Base-by-base conservation (phyloP, 1,140 invertebrate genomes). In the Ips typographus region DNA sequence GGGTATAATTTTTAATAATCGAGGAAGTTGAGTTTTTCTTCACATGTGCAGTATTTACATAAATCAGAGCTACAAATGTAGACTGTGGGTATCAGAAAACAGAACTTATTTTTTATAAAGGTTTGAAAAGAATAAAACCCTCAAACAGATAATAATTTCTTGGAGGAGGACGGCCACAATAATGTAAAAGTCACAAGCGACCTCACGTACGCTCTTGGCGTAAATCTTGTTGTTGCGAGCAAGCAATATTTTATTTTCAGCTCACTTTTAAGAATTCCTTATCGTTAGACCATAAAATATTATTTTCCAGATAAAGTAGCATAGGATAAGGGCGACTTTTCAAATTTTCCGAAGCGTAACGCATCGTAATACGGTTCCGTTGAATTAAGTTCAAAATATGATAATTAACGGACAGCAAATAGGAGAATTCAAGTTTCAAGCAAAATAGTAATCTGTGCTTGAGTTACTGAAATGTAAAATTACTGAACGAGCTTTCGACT, bases 141-240 rank as follows among this genome's bases (percentile, higher is more conserved):
- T 61, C 59, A 61, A 61, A 61, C 41, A 59, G 57, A 47, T 61
- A 61, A 61, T 61, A 47, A 47, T n/a, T 38, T n/a, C 7, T 40
- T 40, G 57, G 40, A 59, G 40, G 40, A 22, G 40, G 40, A 8
- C 47, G 4, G 59, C 53, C 43, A 61, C 59, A 47, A 61, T 61
- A 61, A 61, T 61, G 59, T 61, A 47, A 61, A 61, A 61, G 59
- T 61, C 59, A 61, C 59, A 61, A 41, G 59, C 59, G 59, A 49
- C 59, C 59, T 61, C 59, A 61, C 43, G 59, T 61, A 47, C 41
- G 59, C 43, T 49, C 59, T 49, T 47, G 4, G 22, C 59, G 43
- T 61, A 61, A 61, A 61, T 61, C 59, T 59, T 59, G 57, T 39
- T 47, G 42, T 47, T 42, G 42, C 59, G 38, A 40, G 59, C 36